Conservation (phyloP, 2,888 invertebrate genomes). For the Phytoseiulus persimilis region DNA sequence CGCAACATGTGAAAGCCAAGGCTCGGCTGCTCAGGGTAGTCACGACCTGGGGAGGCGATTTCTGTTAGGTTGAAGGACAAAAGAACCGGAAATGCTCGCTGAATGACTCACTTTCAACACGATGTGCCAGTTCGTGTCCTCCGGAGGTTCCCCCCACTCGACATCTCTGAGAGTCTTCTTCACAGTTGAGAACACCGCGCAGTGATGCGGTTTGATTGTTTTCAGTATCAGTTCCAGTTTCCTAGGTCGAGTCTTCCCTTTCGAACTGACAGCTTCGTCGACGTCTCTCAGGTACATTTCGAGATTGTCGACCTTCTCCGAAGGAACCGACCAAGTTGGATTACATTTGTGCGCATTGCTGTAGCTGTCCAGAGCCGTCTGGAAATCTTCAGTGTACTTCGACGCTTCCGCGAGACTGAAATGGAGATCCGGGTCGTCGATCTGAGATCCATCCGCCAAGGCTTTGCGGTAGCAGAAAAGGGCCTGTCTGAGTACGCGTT, state of each 20-base stretch:
- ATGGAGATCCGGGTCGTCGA: constrained; percentile 66
- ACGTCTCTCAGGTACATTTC: constrained; percentile 57
- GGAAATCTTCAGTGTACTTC: constrained; percentile 69
- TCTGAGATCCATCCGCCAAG: constrained; percentile 40
- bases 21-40: constrained; percentile 20
- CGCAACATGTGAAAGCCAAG: constrained; percentile 60
- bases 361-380: constrained; percentile 63
- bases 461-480: constrained; percentile 74
- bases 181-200: background rate
- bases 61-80: background rate
- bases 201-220: constrained; percentile 25
- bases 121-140: background rate
- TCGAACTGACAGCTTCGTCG: constrained; percentile 8
- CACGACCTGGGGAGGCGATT: background rate
- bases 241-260: constrained; percentile 1
- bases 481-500: constrained; percentile 62
- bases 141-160: background rate
- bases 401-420: constrained; percentile 73
- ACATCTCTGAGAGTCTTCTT: background rate
- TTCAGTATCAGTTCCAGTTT: constrained; percentile 17
- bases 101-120: background rate
- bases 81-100: background rate
- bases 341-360: constrained; percentile 62
- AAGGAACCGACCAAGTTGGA: constrained; percentile 66
- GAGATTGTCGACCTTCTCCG: constrained; percentile 58